Evolutionary conservation across 2,888 invertebrate genomes (phyloP), one percentile per base, ranked within the genome.

Genomic region (Pocota personata): DNA sequence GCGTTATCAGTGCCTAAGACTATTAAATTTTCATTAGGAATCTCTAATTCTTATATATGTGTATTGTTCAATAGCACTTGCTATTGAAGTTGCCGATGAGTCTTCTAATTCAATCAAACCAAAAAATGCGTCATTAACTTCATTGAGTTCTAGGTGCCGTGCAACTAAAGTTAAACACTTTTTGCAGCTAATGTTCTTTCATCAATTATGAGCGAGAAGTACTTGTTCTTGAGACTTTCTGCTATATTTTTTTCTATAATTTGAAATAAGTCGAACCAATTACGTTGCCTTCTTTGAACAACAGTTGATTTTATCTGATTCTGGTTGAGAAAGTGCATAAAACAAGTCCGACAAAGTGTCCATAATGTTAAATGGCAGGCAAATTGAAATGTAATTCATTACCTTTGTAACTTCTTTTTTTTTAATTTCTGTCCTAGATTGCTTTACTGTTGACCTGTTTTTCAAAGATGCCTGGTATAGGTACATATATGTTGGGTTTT

Each of bases 1-100:
- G 89, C 88, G 71, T 89, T 88, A 77, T 90, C 89, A 50, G 88
- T 88, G 6, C 86, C 88, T 24, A 89, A 88, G 2, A 88, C 89
- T 24, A 89, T 87, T 40, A 89, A 73, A 75, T 88, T 89, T 30
- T 58, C 30, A 32, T 32, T 8, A n/a, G 64, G 76, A 58, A 86
- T 80, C 16, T 83, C 35, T 16, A 76, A 37, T 19, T 77, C 52
- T n/a, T 14, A 8, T 12, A 80, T 37, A 8, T 12, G 75, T 37
- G 21, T 64, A 58, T 27, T 30, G 2, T 32, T 43, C 46, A 2
- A 75, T 82, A 10, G 19, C 32, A 46, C 43, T 57, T 48, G 52
- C n/a, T 14, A 82, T 82, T 8, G 32, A 10, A 30, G 57, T 46
- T 43, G 83, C 79, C 1, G 37, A 30, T 4, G 35, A 77, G 8